These are phyloP conservation scores for Haplochromis burtoni DNA, from an alignment of 2,113 vertebrate species.

Conservation along the genomic window DNA sequence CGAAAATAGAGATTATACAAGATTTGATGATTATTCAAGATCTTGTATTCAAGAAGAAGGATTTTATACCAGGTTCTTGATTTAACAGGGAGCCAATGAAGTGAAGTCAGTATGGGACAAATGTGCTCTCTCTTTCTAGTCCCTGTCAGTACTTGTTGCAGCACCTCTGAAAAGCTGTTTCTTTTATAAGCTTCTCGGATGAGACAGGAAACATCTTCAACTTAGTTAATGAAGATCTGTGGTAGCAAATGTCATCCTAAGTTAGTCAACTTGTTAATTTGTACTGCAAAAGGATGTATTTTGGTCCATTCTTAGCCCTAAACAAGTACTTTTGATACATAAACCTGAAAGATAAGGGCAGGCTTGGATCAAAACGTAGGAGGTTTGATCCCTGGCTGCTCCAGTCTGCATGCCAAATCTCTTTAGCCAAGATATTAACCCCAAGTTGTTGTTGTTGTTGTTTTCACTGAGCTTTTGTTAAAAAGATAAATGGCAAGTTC, in stretches of 20 bases:
- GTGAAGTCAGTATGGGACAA: neutral
- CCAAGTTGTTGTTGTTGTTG: neutral
- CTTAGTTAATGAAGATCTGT: neutral
- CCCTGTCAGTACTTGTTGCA: neutral
- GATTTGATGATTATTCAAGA: neutral
- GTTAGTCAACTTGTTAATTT: accelerated
- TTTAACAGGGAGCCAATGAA: neutral
- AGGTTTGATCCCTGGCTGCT: neutral
- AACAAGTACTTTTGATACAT: neutral
- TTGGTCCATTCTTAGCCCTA: neutral
- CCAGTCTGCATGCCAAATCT: neutral
- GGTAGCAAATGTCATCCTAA: neutral
- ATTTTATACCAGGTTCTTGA: neutral
- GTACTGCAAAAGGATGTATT: neutral
- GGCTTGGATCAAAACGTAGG: accelerated
- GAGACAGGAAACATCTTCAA: neutral
- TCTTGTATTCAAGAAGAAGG: neutral
- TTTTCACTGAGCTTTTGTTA: neutral
- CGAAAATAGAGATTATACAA: neutral
- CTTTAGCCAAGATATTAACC: accelerated
- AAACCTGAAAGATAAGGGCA: neutral
- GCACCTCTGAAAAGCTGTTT: neutral
- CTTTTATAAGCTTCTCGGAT: accelerated
- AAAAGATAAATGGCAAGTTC: neutral
- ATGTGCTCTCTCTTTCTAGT: neutral